Percentiles rank a stretch among this genome's conserved stretches.
These are phyloP conservation scores for Solea senegalensis DNA, from an alignment of 2,113 vertebrate genomes.

Conservation along the genomic window DNA sequence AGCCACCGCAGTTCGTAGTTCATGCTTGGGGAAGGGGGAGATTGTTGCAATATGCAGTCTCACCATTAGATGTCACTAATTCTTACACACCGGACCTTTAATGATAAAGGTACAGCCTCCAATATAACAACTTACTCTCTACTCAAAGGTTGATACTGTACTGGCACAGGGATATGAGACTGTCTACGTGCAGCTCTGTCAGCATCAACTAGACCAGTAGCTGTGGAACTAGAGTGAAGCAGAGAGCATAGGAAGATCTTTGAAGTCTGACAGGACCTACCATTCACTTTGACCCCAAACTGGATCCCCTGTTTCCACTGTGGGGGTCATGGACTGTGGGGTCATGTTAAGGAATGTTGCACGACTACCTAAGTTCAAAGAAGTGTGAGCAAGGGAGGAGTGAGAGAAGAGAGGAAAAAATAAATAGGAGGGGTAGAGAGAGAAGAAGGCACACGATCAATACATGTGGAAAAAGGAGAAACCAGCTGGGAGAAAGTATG, in stretches of 20 bases:
- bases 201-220: conserved; percentile 9
- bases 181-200: conserved; percentile 16
- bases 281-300: conserved; percentile 44
- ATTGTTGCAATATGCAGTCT: too few species aligned
- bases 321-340: neutral
- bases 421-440: neutral
- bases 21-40: too few species aligned
- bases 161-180: neutral
- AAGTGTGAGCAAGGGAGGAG: neutral
- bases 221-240: conserved; percentile 27
- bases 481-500: conserved; percentile 22
- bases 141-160: neutral
- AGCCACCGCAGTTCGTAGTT: too few species aligned
- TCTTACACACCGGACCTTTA: too few species aligned
- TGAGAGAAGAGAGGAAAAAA: neutral
- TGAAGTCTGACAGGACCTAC: conserved; percentile 44
- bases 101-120: neutral
- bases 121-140: neutral
- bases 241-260: conserved; percentile 30
- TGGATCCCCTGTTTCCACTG: conserved; percentile 16
- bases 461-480: conserved; percentile 19
- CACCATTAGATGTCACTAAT: too few species aligned
- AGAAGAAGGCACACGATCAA: neutral
- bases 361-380: conserved; percentile 62
- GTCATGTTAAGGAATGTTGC: conserved; percentile 70